Evolutionary conservation across 2,113 vertebrate species (phyloP).

Genomic region (Hydrochoerus hydrochaeris): DNA sequence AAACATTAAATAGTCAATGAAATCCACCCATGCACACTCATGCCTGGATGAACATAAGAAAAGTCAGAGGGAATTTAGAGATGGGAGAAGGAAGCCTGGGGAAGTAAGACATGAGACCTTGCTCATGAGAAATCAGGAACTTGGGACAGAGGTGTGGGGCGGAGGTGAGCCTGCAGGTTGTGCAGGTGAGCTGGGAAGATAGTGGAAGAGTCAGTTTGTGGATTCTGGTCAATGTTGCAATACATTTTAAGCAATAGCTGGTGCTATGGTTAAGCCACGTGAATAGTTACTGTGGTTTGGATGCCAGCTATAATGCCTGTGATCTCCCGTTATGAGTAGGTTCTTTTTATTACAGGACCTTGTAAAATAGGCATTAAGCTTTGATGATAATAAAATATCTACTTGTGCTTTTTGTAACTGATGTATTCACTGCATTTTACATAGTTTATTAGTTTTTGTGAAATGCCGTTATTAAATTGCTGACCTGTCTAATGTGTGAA

Average conservation of each 20-base stretch:
- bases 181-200: not conserved
- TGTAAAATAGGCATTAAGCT: not conserved
- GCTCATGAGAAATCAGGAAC: not conserved
- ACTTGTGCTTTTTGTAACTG: constrained; percentile 16
- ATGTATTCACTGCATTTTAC: not conserved
- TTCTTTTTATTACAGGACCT: not conserved
- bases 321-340: not conserved
- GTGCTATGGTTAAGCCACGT: not conserved
- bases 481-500: not conserved
- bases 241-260: not conserved
- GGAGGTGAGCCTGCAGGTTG: no score
- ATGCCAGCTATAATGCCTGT: not conserved
- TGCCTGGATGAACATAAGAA: not conserved
- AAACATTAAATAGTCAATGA: not conserved
- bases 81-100: not conserved
- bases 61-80: not conserved
- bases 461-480: constrained; percentile 16
- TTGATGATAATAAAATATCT: constrained; percentile 1
- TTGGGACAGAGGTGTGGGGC: not conserved
- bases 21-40: not conserved
- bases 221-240: not conserved
- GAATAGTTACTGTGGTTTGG: not conserved
- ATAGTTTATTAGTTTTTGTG: constrained; percentile 2
- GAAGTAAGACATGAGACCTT: not conserved
- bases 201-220: not conserved